phyloP scores from a whole-genome alignment of 2,797 vertebrate species.

The Gallinago stenura region DNA sequence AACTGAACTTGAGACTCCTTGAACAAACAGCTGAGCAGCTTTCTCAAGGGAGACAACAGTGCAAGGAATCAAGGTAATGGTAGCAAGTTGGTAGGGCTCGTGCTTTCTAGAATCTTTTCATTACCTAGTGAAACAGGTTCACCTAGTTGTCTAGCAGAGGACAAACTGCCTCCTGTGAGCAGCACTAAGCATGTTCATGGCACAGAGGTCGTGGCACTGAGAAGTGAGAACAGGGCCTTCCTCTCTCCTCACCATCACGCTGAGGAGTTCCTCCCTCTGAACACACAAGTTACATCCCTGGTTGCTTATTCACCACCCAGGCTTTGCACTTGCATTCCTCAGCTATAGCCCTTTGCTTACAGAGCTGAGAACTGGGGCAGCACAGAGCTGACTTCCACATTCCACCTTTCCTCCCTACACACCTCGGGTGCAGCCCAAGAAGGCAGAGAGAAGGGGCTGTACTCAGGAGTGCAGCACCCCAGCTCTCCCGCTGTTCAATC shows the following conservation, averaged over 20 bases:
- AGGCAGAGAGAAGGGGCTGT: not conserved
- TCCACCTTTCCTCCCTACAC: not conserved
- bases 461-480: not conserved
- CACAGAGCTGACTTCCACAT: not conserved
- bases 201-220: constrained; percentile 27
- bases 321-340: not conserved
- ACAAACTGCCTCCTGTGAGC: not conserved
- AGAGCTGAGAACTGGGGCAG: constrained; percentile 44
- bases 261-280: not conserved
- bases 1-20: not conserved
- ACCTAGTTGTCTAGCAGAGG: constrained; percentile 23
- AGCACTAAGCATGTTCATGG: constrained; percentile 24
- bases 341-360: not conserved
- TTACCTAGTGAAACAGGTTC: not conserved
- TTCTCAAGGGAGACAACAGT: constrained; percentile 16
- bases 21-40: not conserved
- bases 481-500: not conserved
- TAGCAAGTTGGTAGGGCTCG: not conserved
- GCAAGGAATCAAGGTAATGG: not conserved
- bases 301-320: not conserved
- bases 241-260: not conserved
- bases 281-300: not conserved
- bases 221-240: not conserved
- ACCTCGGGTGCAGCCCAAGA: not conserved
- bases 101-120: not conserved